Conservation (phyloP, 2,888 invertebrate genomes). For the Heterodera filipjevi region DNA sequence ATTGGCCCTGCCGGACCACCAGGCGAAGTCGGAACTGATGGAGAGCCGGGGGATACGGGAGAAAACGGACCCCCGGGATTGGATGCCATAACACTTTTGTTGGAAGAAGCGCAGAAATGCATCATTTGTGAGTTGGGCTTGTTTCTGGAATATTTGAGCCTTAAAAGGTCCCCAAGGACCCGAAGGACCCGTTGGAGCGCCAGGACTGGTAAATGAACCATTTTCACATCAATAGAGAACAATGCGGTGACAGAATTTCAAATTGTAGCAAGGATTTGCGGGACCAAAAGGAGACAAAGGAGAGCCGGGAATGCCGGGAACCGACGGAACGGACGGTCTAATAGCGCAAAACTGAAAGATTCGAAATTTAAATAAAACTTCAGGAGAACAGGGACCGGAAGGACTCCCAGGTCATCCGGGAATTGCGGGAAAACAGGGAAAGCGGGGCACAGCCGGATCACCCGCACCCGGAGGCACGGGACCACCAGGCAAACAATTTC, state of each 20-base stretch:
- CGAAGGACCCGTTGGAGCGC: constrained; percentile 42
- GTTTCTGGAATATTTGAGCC: not conserved
- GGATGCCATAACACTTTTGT: constrained; percentile 56
- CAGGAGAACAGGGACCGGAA: constrained; percentile 43
- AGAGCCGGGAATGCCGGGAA: constrained; percentile 47
- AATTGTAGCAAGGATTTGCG: constrained; percentile 35
- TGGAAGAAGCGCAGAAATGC: constrained; percentile 58
- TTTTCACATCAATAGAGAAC: not conserved
- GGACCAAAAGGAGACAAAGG: constrained; percentile 43
- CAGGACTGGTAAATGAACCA: constrained; percentile 35
- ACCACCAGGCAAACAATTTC: constrained; percentile 29
- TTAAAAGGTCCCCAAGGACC: constrained; percentile 48
- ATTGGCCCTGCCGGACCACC: constrained; percentile 42
- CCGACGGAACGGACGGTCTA: constrained; percentile 48
- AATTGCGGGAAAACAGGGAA: constrained; percentile 38
- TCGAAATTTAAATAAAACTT: not conserved
- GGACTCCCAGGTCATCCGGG: constrained; percentile 38
- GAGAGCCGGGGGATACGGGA: constrained; percentile 40
- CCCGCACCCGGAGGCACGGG: constrained; percentile 45
- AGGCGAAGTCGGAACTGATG: constrained; percentile 40
- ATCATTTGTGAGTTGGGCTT: constrained; percentile 35
- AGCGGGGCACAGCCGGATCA: constrained; percentile 36
- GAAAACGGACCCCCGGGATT: constrained; percentile 49
- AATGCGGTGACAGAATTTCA: not conserved
- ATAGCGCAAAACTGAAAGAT: not conserved